A percentile compares a stretch with the other conserved stretches of the same genome.
Conservation (phyloP, 2,888 invertebrate species). For the Synergus gifuensis region DNA sequence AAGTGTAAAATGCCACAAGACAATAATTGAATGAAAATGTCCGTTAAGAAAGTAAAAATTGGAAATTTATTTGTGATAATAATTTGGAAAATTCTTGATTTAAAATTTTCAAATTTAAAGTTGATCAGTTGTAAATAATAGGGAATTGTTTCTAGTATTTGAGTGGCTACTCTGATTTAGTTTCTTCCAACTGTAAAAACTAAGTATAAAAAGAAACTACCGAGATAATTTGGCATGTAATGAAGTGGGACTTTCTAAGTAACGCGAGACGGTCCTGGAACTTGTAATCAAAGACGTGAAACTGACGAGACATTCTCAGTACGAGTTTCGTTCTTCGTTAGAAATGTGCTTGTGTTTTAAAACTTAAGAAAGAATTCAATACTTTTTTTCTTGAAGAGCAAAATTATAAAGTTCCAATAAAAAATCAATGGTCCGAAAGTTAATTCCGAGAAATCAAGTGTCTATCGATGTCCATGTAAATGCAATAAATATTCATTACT, state of each 20-base stretch:
- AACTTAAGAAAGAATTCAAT: background rate
- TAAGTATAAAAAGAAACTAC: background rate
- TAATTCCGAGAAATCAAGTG: background rate
- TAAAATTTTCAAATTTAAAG: too few species aligned
- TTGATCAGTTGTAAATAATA: background rate
- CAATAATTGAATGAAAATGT: background rate
- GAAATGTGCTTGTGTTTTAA: constrained; percentile 11
- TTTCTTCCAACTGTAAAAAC: background rate
- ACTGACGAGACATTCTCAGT: constrained; percentile 11
- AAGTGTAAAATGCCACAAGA: background rate
- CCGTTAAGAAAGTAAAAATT: background rate
- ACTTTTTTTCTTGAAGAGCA: background rate
- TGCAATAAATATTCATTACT: background rate
- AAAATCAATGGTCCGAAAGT: background rate
- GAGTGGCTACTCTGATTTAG: background rate
- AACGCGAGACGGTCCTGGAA: constrained; percentile 11
- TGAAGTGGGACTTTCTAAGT: background rate
- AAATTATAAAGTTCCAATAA: background rate
- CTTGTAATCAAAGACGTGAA: constrained; percentile 16
- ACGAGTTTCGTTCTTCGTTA: background rate
- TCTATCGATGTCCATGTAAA: background rate
- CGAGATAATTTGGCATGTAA: background rate
- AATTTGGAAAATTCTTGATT: background rate
- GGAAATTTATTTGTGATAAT: background rate
- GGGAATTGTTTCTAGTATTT: background rate